A percentile compares a stretch with the other conserved stretches of the same genome.
These are phyloP conservation scores for Amblyopsis rosae DNA, from an alignment of 2,113 vertebrate genomes.

Conservation along the genomic window DNA sequence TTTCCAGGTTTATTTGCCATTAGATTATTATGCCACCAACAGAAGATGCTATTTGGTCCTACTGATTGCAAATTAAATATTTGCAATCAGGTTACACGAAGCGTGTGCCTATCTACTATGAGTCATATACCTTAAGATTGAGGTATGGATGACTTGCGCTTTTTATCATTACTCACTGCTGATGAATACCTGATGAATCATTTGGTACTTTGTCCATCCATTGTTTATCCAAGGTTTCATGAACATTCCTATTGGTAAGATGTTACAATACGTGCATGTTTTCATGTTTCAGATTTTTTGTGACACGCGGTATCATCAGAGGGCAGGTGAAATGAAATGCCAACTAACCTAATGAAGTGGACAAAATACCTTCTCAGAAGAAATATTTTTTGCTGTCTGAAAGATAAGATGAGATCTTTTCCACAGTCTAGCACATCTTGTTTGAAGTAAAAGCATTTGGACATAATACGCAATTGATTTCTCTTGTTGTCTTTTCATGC, in stretches of 20 bases:
- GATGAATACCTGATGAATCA: slow-evolving; percentile 58
- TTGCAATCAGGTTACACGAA: slow-evolving; percentile 38
- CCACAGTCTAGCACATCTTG: not conserved
- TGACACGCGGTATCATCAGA: not conserved
- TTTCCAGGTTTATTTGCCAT: not conserved
- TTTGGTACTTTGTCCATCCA: slow-evolving; percentile 41
- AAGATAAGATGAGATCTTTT: slow-evolving; percentile 20
- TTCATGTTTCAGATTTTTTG: not conserved
- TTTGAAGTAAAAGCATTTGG: slow-evolving; percentile 16
- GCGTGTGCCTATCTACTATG: slow-evolving; percentile 45
- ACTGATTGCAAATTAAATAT: not conserved
- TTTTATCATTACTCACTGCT: slow-evolving; percentile 28
- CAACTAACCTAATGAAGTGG: not conserved
- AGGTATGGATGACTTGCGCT: slow-evolving; percentile 30
- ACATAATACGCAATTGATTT: not conserved
- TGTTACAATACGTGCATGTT: not conserved
- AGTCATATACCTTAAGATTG: slow-evolving; percentile 46
- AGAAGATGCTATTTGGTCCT: too few relatives aligned
- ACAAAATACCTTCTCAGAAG: slow-evolving; percentile 1
- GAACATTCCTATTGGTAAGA: not conserved
- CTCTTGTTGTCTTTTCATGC: not conserved
- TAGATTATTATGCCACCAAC: not conserved
- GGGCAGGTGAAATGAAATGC: not conserved
- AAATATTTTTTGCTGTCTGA: not conserved
- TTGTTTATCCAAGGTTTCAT: slow-evolving; percentile 5